These are phyloP conservation scores for Zele albiditarsus DNA, from an alignment of 2,888 invertebrate genomes.

Conservation along the genomic window DNA sequence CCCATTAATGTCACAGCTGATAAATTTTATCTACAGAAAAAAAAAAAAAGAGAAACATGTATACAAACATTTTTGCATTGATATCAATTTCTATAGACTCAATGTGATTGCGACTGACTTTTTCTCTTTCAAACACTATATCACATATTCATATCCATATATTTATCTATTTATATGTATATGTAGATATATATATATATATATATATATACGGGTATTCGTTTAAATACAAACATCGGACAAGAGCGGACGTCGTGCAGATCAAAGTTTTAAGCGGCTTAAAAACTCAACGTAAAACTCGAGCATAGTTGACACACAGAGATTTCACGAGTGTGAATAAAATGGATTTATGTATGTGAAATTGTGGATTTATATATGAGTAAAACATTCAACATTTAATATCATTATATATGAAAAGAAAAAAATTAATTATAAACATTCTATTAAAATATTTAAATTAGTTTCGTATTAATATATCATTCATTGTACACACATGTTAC, in stretches of 20 bases:
- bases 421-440: no score
- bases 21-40: background rate
- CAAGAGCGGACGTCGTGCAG: constrained; percentile 1
- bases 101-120: background rate
- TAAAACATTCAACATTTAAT: background rate
- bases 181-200: background rate
- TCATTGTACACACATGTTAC: no score
- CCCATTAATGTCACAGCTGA: no score
- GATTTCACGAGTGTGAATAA: background rate
- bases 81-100: background rate
- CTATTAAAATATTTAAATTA: no score
- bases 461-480: no score
- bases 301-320: background rate
- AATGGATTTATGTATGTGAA: background rate
- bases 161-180: background rate
- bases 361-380: background rate
- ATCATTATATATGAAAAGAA: background rate
- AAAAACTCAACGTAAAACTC: constrained; percentile 29
- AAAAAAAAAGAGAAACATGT: no score
- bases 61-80: background rate
- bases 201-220: background rate
- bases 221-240: constrained; percentile 15
- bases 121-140: background rate
- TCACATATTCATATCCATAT: background rate
- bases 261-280: constrained; percentile 41